A percentile compares a stretch with the other conserved stretches of the same genome.
phyloP scores from a whole-genome alignment of 2,113 vertebrate species.

The Chionodraco myersi region DNA sequence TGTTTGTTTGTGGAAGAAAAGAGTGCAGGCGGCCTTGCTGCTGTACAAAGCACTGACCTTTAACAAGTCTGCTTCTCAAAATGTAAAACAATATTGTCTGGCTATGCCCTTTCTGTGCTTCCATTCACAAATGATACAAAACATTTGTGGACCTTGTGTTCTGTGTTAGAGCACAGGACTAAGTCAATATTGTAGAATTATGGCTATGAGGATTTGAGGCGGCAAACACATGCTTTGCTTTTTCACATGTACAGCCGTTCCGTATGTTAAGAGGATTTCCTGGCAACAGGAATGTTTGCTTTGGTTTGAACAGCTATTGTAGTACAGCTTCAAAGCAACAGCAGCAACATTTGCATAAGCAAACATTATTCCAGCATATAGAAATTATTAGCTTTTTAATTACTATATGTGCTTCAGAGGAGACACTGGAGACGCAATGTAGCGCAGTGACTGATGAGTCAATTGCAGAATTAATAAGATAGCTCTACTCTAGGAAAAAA shows the following conservation, averaged over 20 bases:
- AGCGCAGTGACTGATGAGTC: slow-evolving; percentile 60
- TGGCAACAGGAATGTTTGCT: slow-evolving; percentile 2
- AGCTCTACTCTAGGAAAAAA: slow-evolving; percentile 58
- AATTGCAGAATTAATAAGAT: slow-evolving; percentile 57
- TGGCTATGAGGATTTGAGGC: neutral
- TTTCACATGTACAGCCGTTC: neutral
- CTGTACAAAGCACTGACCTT: neutral
- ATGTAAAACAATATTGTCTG: neutral
- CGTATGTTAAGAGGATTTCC: slow-evolving; percentile 34
- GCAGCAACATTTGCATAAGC: slow-evolving; percentile 49
- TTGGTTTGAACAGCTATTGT: slow-evolving; percentile 7
- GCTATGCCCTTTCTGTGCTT: neutral
- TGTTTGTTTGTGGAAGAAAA: slow-evolving; percentile 46
- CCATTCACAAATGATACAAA: slow-evolving; percentile 11
- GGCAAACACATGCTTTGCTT: slow-evolving; percentile 7
- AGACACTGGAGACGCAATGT: slow-evolving; percentile 22
- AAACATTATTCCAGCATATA: slow-evolving; percentile 40
- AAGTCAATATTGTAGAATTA: slow-evolving; percentile 13
- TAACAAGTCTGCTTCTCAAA: slow-evolving; percentile 9
- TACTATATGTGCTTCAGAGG: slow-evolving; percentile 53
- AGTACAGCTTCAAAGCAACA: slow-evolving; percentile 29
- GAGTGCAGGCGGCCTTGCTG: slow-evolving; percentile 20
- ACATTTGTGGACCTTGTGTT: neutral
- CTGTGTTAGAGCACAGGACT: neutral
- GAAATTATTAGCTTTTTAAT: slow-evolving; percentile 65